Conservation (phyloP, 2,888 invertebrate genomes). For the Hypolimnas misippus region DNA sequence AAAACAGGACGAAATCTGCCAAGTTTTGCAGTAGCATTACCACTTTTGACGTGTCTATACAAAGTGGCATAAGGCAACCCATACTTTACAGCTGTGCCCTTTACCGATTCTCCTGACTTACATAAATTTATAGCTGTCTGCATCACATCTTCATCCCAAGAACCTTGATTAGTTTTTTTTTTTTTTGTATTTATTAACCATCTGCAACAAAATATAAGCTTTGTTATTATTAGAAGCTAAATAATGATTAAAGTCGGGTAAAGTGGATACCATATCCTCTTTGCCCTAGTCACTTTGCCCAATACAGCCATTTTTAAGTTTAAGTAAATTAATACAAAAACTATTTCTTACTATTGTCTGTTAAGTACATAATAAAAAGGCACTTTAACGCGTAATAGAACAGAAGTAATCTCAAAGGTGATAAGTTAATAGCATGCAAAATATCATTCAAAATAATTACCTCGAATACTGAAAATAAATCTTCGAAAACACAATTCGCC, state of each 20-base stretch:
- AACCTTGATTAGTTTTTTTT: conserved; percentile 41
- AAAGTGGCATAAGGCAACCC: conserved; percentile 42
- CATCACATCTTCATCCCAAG: conserved; percentile 38
- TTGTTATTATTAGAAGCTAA: conserved; percentile 38
- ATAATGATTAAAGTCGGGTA: conserved; percentile 37
- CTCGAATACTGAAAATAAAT: too few relatives aligned
- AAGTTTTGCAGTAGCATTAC: conserved; percentile 35
- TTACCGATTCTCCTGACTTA: conserved; percentile 39
- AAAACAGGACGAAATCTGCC: conserved; percentile 44
- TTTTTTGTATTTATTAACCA: conserved; percentile 37
- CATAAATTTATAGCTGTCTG: conserved; percentile 42
- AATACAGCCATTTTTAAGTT: conserved; percentile 19
- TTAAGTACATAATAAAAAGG: neutral
- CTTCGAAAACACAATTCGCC: too few relatives aligned
- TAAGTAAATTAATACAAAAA: conserved; percentile 11
- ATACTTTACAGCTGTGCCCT: conserved; percentile 41
- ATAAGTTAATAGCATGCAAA: too few relatives aligned
- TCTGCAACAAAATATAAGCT: conserved; percentile 33
- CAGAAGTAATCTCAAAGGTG: too few relatives aligned
- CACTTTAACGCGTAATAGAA: too few relatives aligned
- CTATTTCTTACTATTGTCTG: neutral
- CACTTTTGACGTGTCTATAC: conserved; percentile 40
- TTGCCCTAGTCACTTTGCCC: conserved; percentile 37
- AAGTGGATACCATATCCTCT: conserved; percentile 40
- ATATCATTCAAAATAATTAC: too few relatives aligned